Percentiles rank a stretch among this genome's conserved stretches.
phyloP scores from a whole-genome alignment of 2,888 invertebrate genomes.

The Brachynemurus nebulosus region DNA sequence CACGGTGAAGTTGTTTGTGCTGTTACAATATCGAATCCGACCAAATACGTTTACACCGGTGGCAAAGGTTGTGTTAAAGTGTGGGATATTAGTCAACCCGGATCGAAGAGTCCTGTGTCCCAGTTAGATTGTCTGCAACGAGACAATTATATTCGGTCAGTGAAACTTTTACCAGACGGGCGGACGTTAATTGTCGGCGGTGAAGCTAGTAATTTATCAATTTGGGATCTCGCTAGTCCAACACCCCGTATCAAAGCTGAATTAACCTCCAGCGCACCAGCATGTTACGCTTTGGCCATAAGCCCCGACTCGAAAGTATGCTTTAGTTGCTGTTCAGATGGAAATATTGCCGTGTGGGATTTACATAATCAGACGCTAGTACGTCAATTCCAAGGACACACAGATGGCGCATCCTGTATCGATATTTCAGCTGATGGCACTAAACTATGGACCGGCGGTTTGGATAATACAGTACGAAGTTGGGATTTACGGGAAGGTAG shows the following conservation, averaged over 20 bases:
- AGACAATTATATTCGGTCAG: constrained; percentile 91
- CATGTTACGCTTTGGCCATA: constrained; percentile 94
- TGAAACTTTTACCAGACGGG: constrained; percentile 85
- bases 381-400: constrained; percentile 81
- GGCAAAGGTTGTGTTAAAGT: constrained; percentile 96
- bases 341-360: constrained; percentile 95
- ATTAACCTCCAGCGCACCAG: constrained; percentile 85
- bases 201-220: constrained; percentile 86
- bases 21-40: constrained; percentile 88
- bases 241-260: constrained; percentile 87
- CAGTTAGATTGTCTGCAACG: constrained; percentile 89
- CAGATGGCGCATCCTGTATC: constrained; percentile 91
- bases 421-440: constrained; percentile 89
- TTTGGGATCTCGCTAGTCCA: constrained; percentile 89
- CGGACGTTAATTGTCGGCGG: constrained; percentile 91
- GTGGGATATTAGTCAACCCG: constrained; percentile 89
- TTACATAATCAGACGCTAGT: constrained; percentile 84
- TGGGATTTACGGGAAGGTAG: constrained; percentile 90
- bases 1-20: constrained; percentile 97
- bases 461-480: constrained; percentile 81
- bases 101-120: constrained; percentile 73
- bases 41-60: constrained; percentile 88
- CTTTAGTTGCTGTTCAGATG: constrained; percentile 95
- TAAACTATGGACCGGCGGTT: constrained; percentile 88
- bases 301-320: constrained; percentile 93